Base-by-base conservation (phyloP, 2,797 vertebrate species). In the Neoniphon sammara region DNA sequence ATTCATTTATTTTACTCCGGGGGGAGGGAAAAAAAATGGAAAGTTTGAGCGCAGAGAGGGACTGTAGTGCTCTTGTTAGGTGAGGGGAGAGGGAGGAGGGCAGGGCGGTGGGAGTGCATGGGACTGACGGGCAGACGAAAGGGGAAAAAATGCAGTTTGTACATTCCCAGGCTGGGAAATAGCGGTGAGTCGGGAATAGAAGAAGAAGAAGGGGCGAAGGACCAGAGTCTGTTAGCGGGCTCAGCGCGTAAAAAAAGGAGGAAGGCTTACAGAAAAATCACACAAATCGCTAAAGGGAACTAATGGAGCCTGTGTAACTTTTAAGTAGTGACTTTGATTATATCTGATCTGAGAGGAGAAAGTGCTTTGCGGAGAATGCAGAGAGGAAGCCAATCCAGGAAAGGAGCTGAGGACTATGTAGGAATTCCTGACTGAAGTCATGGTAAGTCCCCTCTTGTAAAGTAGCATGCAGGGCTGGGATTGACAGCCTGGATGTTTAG, bases 41-140 rank as follows among this genome's bases (percentile, higher is more conserved):
- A 93, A 93, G 90, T 91, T 87, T 92, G 90, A 92, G 90, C 64
- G 87, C 25, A 59, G 71, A 84, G 81, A 44, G 64, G 70, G 83
- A 93, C 93, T 93, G 92, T 91, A 54, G 89, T 15, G 82, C 87
- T 90, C 89, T 92, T 93, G 92, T 91, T 91, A 86, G 88, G 85
- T 83, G 79, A 76, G 82, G 57, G 73, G 71, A 67, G 78, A 66
- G 52, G 71, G 81, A 83, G 50, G 60, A 58, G 65, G 70, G 53
- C 58, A 47, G 80, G 80, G 81, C 65, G 77, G 78, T 42, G 85
- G 36, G 46, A 21, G 20, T 21, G 34, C 47, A 75, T 86, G 60
- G 67, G 72, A 61, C 79, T 66, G 85, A 70, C 50, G 57, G 73
- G 78, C 60, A 71, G 81, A 81, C 58, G 2, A 69, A 61, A 72